Conservation (phyloP, 2,888 invertebrate species). For the Steinernema scapterisci region DNA sequence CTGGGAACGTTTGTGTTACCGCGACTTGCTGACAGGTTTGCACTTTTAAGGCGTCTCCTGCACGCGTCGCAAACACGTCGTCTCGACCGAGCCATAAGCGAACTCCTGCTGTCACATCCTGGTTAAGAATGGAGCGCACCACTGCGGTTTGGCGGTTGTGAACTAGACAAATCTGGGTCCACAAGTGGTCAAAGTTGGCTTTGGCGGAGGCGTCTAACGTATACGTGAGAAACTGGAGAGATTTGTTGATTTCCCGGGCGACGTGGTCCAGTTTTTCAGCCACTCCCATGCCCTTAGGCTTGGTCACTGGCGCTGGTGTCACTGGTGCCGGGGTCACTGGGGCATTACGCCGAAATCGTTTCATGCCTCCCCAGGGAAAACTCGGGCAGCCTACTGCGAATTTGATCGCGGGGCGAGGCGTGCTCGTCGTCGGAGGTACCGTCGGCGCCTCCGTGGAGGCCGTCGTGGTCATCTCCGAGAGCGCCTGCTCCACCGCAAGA, state of each 20-base stretch:
- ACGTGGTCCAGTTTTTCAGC: neutral
- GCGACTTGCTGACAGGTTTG: neutral
- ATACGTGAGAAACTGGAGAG: neutral
- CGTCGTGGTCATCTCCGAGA: too few species aligned
- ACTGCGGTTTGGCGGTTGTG: neutral
- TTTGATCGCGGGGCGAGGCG: too few species aligned
- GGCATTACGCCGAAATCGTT: too few species aligned
- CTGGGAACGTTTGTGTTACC: too few species aligned
- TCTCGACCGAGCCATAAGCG: neutral
- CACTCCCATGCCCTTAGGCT: too few species aligned
- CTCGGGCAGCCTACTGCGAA: too few species aligned
- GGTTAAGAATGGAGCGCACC: neutral
- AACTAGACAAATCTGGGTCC: neutral
- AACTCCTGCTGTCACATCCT: neutral
- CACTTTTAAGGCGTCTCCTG: neutral
- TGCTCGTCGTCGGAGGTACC: too few species aligned
- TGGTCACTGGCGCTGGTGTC: too few species aligned
- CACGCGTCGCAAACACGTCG: neutral
- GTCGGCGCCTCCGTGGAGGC: too few species aligned
- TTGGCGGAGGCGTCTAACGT: neutral
- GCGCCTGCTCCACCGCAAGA: too few species aligned
- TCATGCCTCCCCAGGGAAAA: too few species aligned
- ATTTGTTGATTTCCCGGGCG: neutral
- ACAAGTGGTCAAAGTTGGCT: neutral
- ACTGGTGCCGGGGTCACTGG: too few species aligned